These are phyloP conservation scores for Brachymystax lenok DNA, from an alignment of 2,797 vertebrate species.

Conservation along the genomic window DNA sequence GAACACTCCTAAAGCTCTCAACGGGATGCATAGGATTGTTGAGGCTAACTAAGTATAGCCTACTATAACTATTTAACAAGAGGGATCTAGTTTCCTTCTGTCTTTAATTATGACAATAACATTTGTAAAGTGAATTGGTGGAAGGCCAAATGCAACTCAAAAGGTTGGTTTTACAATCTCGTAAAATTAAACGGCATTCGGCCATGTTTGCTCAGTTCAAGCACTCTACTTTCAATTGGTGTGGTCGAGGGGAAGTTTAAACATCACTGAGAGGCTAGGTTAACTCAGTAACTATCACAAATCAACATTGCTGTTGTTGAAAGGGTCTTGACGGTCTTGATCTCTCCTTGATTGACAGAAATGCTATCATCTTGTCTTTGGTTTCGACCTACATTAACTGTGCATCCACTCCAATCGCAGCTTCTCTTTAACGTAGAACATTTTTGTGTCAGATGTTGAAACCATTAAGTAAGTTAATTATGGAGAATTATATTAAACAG, in stretches of 20 bases:
- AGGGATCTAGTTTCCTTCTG: not conserved
- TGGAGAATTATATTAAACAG: too few species aligned
- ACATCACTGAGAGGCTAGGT: conserved; percentile 12
- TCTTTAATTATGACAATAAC: not conserved
- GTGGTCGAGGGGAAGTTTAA: conserved; percentile 34
- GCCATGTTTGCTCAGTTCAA: not conserved
- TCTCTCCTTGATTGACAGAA: not conserved
- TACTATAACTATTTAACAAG: not conserved
- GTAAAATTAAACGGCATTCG: conserved; percentile 28
- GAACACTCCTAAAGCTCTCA: conserved; percentile 35
- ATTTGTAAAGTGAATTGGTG: conserved; percentile 11
- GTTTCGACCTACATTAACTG: not conserved
- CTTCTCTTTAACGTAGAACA: not conserved
- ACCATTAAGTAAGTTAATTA: too few species aligned
- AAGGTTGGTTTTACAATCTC: conserved; percentile 45
- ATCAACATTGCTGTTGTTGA: not conserved
- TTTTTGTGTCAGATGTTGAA: not conserved
- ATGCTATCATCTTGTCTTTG: not conserved
- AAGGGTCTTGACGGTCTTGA: not conserved
- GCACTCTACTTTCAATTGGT: conserved; percentile 34
- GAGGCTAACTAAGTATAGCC: conserved; percentile 18
- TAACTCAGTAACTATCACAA: not conserved
- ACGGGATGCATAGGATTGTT: conserved; percentile 30
- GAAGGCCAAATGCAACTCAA: conserved; percentile 14
- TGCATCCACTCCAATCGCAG: not conserved